Evolutionary conservation across 2,797 vertebrate genomes (phyloP), one percentile per base, ranked within the genome.

Genomic region (Gymnodraco acuticeps): DNA sequence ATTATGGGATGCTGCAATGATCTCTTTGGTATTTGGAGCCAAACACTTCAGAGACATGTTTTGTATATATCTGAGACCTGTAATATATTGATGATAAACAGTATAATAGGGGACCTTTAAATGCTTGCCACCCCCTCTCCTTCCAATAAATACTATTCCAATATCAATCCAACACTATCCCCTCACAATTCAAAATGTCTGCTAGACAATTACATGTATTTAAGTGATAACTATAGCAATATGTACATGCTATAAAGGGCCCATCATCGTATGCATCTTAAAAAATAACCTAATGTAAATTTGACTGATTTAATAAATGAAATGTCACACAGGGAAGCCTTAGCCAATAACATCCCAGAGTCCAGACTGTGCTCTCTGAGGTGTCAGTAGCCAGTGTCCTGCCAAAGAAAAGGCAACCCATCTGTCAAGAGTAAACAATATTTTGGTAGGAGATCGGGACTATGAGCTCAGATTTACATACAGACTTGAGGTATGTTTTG

Each of bases 171-270:
- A 76, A n/a, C 23, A 33, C 8, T 48, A 31, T 50, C 23, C 15
- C n/a, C 5, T 69, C 27, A 51, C 23, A 27, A 23, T 41, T 66
- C 31, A 58, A 33, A 33, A 46, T 38, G 53, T 47, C 55, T 63
- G 55, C 51, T 31, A 48, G 13, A 60, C 42, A 11, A 63, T 41
- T 27, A 1, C 4, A 64, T 70, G 41, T 58, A 50, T 77, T 10
- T 11, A 53, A 75, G 45, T 56, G 53, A 71, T 85, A 75, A 62
- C 88, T 75, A 82, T 84, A 65, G 78, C 70, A 85, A 88, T 77
- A 56, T 50, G 8, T 75, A 13, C 17, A 75, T 48, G 48, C 74
- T 42, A 64, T 78, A 72, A 64, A 62, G 58, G 62, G 33, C 60
- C 55, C 15, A 55, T 76, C 70, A 75, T 70, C 23, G 27, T 63